Evolutionary conservation across 2,888 invertebrate species (phyloP).

Genomic region (Megalurothrips usitatus): DNA sequence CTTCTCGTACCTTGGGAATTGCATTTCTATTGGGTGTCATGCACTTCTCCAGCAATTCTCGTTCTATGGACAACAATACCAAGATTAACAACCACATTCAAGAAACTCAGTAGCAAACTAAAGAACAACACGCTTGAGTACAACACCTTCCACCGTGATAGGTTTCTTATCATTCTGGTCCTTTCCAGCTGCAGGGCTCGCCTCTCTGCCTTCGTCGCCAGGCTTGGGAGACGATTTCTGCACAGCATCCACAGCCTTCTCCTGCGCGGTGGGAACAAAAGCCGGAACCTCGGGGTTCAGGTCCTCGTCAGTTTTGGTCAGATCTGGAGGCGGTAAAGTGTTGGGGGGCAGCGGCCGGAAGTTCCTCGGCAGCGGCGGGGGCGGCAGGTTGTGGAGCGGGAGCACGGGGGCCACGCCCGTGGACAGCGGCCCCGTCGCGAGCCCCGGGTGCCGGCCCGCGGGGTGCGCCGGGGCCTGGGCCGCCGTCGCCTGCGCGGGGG

Average conservation of each 20-base stretch:
- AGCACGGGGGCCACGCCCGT: constrained; percentile 26
- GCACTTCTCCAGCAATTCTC: neutral
- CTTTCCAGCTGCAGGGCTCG: constrained; percentile 35
- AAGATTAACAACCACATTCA: neutral
- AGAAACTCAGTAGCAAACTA: neutral
- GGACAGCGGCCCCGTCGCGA: neutral
- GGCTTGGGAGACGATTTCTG: neutral
- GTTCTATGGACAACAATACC: neutral
- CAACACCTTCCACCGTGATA: neutral
- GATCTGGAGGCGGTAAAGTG: constrained; percentile 30
- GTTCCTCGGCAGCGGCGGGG: constrained; percentile 65
- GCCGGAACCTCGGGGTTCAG: constrained; percentile 84
- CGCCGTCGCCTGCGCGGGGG: constrained; percentile 31
- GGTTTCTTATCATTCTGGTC: constrained; percentile 33
- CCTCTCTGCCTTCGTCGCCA: constrained; percentile 32
- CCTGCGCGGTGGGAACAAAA: constrained; percentile 60
- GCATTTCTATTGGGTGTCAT: constrained; percentile 5
- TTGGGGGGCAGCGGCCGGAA: constrained; percentile 35
- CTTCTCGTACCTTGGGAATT: neutral
- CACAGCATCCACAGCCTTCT: constrained; percentile 36
- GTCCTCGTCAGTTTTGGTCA: constrained; percentile 50
- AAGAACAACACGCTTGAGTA: neutral
- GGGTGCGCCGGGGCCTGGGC: constrained; percentile 39
- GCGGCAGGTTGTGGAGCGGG: constrained; percentile 62
- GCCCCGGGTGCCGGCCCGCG: constrained; percentile 38